phyloP scores from a whole-genome alignment of 2,888 invertebrate species.

The Odontocerum albicorne region DNA sequence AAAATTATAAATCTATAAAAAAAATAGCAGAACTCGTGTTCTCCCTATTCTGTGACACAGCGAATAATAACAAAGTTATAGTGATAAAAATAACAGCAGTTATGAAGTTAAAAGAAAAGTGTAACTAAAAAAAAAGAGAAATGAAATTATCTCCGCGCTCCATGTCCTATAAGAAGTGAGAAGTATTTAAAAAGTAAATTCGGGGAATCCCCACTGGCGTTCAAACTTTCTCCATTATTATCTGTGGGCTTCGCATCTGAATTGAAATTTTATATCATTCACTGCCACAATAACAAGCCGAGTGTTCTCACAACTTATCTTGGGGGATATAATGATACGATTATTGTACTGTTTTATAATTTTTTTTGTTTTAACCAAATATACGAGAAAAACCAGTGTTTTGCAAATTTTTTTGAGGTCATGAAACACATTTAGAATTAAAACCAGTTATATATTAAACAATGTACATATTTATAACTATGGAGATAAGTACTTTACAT shows the following conservation, averaged over 20 bases:
- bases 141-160: conserved; percentile 36
- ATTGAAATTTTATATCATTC: conserved; percentile 36
- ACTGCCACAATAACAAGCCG: conserved; percentile 23
- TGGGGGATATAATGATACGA: no score
- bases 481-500: no score
- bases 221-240: conserved; percentile 32
- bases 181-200: conserved; percentile 35
- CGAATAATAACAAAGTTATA: conserved; percentile 26
- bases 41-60: conserved; percentile 4
- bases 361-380: no score
- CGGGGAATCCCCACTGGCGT: conserved; percentile 14
- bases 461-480: no score
- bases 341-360: no score
- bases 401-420: no score
- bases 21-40: neutral
- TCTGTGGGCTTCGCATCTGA: conserved; percentile 30
- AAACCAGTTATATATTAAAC: no score
- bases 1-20: no score
- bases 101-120: conserved; percentile 19
- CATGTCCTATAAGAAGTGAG: conserved; percentile 31
- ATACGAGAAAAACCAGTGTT: no score
- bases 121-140: conserved; percentile 28
- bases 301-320: conserved; percentile 30
- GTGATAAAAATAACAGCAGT: conserved; percentile 33
- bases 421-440: no score